Evolutionary conservation across 2,113 vertebrate species (phyloP), one percentile per base, ranked within the genome.

Genomic region (Ardeotis arabs): DNA sequence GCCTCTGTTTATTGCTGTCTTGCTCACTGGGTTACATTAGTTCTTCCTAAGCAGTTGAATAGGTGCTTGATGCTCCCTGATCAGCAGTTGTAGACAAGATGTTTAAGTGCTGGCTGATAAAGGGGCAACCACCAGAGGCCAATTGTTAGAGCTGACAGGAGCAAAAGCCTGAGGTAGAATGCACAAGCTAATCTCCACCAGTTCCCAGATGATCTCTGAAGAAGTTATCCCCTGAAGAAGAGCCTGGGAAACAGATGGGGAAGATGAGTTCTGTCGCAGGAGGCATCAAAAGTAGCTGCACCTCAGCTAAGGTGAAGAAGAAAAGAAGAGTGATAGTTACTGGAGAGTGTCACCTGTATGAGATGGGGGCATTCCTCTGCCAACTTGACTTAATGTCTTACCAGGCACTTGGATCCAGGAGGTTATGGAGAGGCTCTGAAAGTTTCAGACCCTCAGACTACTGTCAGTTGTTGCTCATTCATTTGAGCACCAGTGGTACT

Each of bases 331-430:
- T 27, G 28, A 12, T 62, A 23, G 17, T 60, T 70, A 29, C 41
- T 47, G 16, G 18, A 59, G 12, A 21, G 3, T 13, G 7, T 62
- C 24, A 55, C 10, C 35, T 2, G 0, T 22, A 39, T 22, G 19
- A 68, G 21, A 13, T 17, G 8, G 24, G 37, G 28, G 1, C 35
- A 41, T 79, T 89, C 27, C 23, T 88, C 44, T 74, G n/a, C 28
- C 18, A 64, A 14, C 10, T 6, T 77, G 44, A 14, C 17, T 31
- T 75, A 4, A 3, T 53, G 17, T n/a, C 53, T 68, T 72, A 5
- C 12, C 31, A 47, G 23, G 4, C 21, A 10, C 18, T 45, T 69
- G 14, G 7, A 39, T 84, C 70, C 27, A 78, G 7, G 44, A 82
- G 33, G 7, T 25, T 68, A 23, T 24, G 29, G 23, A 35, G 11